Conservation (phyloP, 1,140 invertebrate species). For the Harlomillsia oculata region DNA sequence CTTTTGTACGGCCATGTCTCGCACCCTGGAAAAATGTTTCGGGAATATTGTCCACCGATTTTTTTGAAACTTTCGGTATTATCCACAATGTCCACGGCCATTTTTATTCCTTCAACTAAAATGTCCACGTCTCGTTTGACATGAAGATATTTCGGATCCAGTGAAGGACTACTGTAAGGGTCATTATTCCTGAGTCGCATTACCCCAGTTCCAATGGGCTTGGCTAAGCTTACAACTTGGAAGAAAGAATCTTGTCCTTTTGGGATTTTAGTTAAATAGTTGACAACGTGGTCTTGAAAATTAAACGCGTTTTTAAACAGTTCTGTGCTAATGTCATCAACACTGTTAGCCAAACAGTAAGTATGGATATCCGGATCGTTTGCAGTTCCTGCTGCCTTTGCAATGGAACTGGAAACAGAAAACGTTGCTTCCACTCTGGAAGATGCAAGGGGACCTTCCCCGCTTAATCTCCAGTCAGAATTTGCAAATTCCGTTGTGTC, state of each 20-base stretch:
- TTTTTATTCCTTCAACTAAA: slow-evolving; percentile 10
- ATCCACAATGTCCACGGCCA: slow-evolving; percentile 7
- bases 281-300: not conserved
- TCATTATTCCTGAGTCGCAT: not conserved
- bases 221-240: slow-evolving; percentile 61
- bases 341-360: not conserved
- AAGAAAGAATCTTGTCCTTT: slow-evolving; percentile 21
- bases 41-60: not conserved
- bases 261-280: not conserved
- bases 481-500: not conserved
- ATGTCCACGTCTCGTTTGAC: slow-evolving; percentile 1
- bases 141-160: slow-evolving; percentile 15
- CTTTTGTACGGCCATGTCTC: slow-evolving; percentile 39
- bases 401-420: not conserved
- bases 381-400: not conserved
- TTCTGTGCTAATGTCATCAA: not conserved
- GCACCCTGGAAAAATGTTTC: slow-evolving; percentile 27
- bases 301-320: not conserved
- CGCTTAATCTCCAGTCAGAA: not conserved
- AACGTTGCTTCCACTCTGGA: not conserved
- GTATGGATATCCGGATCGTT: not conserved
- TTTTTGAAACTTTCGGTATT: not conserved
- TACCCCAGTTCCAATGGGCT: slow-evolving; percentile 56
- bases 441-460: not conserved
- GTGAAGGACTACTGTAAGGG: not conserved